Percentiles rank a stretch among this genome's conserved stretches.
Evolutionary conservation across 2,888 invertebrate genomes (phyloP).

Genomic region (Spodoptera littoralis): DNA sequence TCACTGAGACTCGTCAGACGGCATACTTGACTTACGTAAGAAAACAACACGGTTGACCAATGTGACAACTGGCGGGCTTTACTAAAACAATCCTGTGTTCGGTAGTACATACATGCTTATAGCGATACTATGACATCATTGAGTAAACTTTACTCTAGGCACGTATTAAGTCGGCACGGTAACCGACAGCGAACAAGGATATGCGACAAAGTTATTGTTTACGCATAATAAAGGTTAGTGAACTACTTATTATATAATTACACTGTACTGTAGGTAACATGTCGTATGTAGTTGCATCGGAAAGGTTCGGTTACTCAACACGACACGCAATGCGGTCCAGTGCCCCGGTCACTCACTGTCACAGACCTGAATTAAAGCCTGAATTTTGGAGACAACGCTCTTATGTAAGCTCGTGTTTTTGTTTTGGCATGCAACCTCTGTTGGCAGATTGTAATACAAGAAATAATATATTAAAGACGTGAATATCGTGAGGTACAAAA

Average conservation of each 20-base stretch:
- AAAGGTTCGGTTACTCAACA: slow-evolving; percentile 56
- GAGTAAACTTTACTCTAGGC: slow-evolving; percentile 54
- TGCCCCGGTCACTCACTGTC: slow-evolving; percentile 55
- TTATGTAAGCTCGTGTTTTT: slow-evolving; percentile 46
- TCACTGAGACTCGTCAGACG: slow-evolving; percentile 44
- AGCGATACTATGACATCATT: slow-evolving; percentile 60
- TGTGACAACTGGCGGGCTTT: slow-evolving; percentile 49
- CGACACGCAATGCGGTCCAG: slow-evolving; percentile 50
- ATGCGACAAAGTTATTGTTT: slow-evolving; percentile 41
- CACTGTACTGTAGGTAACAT: too few relatives aligned
- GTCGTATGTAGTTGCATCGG: slow-evolving; percentile 33
- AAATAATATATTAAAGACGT: too few relatives aligned
- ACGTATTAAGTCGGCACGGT: slow-evolving; percentile 56
- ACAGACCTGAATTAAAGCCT: slow-evolving; percentile 39
- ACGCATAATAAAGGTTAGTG: slow-evolving; percentile 42
- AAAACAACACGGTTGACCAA: slow-evolving; percentile 67
- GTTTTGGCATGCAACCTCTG: slow-evolving; percentile 2
- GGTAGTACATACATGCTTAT: slow-evolving; percentile 8
- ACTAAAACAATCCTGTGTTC: slow-evolving; percentile 61
- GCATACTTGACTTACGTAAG: slow-evolving; percentile 70
- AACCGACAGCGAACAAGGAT: slow-evolving; percentile 40
- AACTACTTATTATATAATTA: slow-evolving; percentile 30
- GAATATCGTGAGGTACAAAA: not conserved
- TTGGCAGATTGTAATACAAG: too few relatives aligned
- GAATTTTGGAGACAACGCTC: slow-evolving; percentile 33